These are phyloP conservation scores for Nestor notabilis DNA, from an alignment of 2,113 vertebrate species.

Conservation along the genomic window DNA sequence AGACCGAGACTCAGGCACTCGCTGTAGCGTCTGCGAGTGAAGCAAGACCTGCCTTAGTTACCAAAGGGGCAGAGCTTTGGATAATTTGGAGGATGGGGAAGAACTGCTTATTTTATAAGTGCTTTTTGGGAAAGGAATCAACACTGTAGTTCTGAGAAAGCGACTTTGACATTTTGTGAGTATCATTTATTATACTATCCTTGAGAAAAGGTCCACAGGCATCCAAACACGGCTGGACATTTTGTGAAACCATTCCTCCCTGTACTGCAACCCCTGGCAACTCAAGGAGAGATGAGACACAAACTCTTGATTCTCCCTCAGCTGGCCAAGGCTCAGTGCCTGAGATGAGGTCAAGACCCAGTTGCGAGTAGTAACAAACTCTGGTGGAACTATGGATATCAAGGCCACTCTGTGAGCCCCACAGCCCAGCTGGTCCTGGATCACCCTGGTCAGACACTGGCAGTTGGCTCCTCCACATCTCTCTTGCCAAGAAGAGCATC, in stretches of 20 bases:
- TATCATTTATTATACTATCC: neutral
- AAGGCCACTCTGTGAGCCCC: neutral
- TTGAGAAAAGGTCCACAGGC: neutral
- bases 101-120: neutral
- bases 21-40: constrained; percentile 1
- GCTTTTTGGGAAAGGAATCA: constrained; percentile 14
- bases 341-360: neutral
- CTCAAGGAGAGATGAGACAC: neutral
- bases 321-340: neutral
- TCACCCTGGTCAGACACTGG: neutral
- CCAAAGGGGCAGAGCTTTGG: neutral
- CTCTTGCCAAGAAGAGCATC: neutral
- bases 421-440: neutral
- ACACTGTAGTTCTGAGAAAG: neutral
- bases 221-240: neutral
- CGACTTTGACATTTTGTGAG: neutral
- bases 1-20: constrained; percentile 43
- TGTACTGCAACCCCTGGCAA: neutral
- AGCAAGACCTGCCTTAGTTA: neutral
- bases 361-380: neutral
- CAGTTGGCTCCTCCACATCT: neutral
- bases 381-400: neutral
- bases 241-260: neutral
- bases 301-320: neutral
- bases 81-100: neutral